Evolutionary conservation across 2,888 invertebrate genomes (phyloP).

Genomic region (Melitaea athalia): DNA sequence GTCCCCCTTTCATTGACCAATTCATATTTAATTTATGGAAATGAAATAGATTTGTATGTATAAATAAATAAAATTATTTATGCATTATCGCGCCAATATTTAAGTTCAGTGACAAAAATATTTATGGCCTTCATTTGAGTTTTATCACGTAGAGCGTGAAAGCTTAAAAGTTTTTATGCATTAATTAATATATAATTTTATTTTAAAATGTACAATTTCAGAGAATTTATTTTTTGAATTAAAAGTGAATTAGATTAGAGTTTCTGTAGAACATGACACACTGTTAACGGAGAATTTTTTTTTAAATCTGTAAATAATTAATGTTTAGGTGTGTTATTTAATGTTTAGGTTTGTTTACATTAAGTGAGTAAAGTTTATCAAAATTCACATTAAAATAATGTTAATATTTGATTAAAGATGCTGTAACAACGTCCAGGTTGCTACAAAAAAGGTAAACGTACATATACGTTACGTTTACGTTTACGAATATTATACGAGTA

Average conservation of each 20-base stretch:
- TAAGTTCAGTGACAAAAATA: constrained; percentile 2
- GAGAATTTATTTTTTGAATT: neutral
- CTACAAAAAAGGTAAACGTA: neutral
- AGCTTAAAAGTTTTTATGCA: neutral
- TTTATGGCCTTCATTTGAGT: neutral
- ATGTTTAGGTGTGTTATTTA: no score
- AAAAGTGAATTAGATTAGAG: no score
- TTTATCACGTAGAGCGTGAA: neutral
- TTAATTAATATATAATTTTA: neutral
- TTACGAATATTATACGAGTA: no score
- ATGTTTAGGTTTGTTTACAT: no score
- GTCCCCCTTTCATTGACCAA: neutral
- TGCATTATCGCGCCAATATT: neutral
- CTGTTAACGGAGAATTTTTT: neutral
- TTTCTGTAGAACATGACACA: no score
- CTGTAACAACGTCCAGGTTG: neutral
- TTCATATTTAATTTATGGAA: neutral
- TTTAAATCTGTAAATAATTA: no score
- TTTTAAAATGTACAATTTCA: neutral
- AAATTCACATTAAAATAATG: constrained; percentile 1
- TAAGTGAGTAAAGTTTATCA: no score
- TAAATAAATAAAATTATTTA: neutral
- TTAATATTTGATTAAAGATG: neutral
- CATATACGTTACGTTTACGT: neutral
- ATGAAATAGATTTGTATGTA: neutral